A percentile compares a stretch with the other conserved stretches of the same genome.
phyloP scores from a whole-genome alignment of 2,888 invertebrate species.

The Mimas tiliae region DNA sequence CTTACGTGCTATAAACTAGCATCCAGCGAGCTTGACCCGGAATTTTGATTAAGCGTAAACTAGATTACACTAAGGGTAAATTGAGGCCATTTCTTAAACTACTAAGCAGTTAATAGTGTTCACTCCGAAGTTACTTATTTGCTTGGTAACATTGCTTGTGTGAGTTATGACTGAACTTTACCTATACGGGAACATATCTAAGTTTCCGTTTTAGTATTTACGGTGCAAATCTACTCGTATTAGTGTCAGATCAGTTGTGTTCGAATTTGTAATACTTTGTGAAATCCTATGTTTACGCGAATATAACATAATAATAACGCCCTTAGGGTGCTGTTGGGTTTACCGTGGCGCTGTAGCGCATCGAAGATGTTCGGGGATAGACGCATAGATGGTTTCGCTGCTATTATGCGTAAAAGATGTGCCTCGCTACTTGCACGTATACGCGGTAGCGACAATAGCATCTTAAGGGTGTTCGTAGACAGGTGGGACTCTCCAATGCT shows the following conservation, averaged over 20 bases:
- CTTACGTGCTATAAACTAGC: constrained; percentile 33
- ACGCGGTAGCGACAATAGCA: too few species aligned
- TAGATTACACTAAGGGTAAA: constrained; percentile 73
- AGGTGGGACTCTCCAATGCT: too few species aligned
- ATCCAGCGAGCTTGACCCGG: constrained; percentile 60
- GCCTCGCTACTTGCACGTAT: too few species aligned
- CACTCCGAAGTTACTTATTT: constrained; percentile 75
- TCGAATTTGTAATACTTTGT: too few species aligned
- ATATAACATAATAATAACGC: too few species aligned
- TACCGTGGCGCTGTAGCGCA: too few species aligned
- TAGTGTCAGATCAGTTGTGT: neutral
- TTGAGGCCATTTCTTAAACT: constrained; percentile 77
- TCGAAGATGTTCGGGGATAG: too few species aligned
- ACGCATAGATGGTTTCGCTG: too few species aligned
- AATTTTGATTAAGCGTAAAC: constrained; percentile 79
- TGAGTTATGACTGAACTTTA: constrained; percentile 69
- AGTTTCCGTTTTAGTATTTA: constrained; percentile 13
- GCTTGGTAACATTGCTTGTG: constrained; percentile 65
- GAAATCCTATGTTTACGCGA: too few species aligned
- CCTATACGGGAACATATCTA: constrained; percentile 27
- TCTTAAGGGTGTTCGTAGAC: too few species aligned
- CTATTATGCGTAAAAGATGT: too few species aligned
- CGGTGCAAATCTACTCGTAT: neutral
- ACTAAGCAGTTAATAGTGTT: constrained; percentile 77
- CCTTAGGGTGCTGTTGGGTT: too few species aligned